phyloP scores from a whole-genome alignment of 2,888 invertebrate genomes.

The Trissolcus japonicus region DNA sequence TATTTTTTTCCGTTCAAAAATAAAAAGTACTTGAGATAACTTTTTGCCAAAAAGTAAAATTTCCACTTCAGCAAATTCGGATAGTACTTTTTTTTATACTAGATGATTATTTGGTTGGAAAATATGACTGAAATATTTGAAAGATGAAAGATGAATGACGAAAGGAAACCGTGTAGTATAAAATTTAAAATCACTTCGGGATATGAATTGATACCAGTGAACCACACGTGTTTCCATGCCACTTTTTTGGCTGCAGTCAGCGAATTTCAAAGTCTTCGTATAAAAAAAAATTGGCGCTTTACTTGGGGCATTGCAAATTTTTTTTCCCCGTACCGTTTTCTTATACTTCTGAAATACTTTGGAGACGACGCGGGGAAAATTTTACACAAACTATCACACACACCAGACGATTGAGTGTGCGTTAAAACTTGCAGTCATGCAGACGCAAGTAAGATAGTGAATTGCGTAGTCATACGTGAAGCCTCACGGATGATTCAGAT shows the following conservation, averaged over 20 bases:
- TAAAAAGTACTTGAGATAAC: too few relatives aligned
- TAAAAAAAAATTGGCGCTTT: background rate
- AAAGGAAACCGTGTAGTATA: too few relatives aligned
- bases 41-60: too few relatives aligned
- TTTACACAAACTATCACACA: slow-evolving; percentile 23
- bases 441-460: slow-evolving; percentile 65
- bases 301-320: slow-evolving; percentile 1
- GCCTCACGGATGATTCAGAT: slow-evolving; percentile 67
- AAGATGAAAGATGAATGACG: too few relatives aligned
- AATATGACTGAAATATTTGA: too few relatives aligned
- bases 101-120: too few relatives aligned
- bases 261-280: background rate
- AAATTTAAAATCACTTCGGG: too few relatives aligned
- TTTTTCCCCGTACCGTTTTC: slow-evolving; percentile 5
- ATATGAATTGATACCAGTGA: too few relatives aligned
- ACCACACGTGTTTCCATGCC: too few relatives aligned
- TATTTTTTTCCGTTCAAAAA: too few relatives aligned
- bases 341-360: slow-evolving; percentile 16
- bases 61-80: too few relatives aligned
- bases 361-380: slow-evolving; percentile 7
- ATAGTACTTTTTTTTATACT: too few relatives aligned
- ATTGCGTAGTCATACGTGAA: slow-evolving; percentile 73
- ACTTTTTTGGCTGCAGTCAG: background rate
- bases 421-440: slow-evolving; percentile 52
- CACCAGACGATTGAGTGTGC: slow-evolving; percentile 34